Base-by-base conservation (phyloP, 2,113 vertebrate species). In the Chlamydotis undulata region DNA sequence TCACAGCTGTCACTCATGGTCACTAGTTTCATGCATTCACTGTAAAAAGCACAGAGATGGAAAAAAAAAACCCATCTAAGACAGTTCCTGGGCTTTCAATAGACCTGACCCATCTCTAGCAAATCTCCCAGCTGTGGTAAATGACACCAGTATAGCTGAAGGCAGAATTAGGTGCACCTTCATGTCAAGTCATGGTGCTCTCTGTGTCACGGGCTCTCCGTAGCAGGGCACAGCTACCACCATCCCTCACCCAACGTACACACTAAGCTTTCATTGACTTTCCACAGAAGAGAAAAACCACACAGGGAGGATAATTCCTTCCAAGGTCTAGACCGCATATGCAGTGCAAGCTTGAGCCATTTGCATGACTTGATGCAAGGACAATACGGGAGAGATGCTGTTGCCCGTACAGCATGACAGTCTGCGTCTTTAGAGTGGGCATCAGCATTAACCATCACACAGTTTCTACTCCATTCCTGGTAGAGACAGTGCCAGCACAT, bases 371-470 rank as follows among this genome's bases (percentile, higher is more conserved):
- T 26, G 29, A 43, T 2, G 5, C 49, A 53, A 37, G 31, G 21
- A 22, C n/a, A 9, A 7, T 1, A 16, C 15, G 4, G 65, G 31
- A 26, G 21, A 14, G 15, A 6, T 1, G 1, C n/a, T 35, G 16
- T 29, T 10, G 1, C 15, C 16, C 0, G 1, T 19, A n/a, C 19
- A 64, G 43, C 25, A 8, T 4, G 25, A 9, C 50, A 49, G 56
- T 12, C 73, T 39, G 19, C 16, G 47, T 10, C 23, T 31, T 18
- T 4, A 25, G 53, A 14, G 26, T 3, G 41, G 26, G 13, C 12
- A 28, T 14, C 1, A 0, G 29, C 41, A 47, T 67, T n/a, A 65
- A 55, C 16, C 43, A 22, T 16, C 37, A 21, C 28, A 11, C 18
- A 12, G 29, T 33, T 81, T 39, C 67, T 4, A 16, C n/a, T 26